A percentile compares a stretch with the other conserved stretches of the same genome.
phyloP scores from a whole-genome alignment of 2,113 vertebrate genomes.

The Athene noctua region DNA sequence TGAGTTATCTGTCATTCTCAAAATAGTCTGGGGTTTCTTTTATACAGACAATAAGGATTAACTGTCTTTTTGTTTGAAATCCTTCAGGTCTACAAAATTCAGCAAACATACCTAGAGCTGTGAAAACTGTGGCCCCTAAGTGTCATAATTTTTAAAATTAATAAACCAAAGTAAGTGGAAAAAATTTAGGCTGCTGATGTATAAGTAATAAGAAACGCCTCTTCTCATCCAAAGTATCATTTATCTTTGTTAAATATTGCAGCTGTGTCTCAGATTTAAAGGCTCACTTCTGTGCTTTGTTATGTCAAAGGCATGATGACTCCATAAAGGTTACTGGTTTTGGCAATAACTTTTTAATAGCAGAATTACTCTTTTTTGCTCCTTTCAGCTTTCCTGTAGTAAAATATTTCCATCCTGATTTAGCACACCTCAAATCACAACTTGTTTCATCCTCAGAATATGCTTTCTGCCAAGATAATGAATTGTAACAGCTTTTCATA shows the following conservation, averaged over 20 bases:
- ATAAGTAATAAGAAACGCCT: background rate
- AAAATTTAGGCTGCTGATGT: slow-evolving; percentile 4
- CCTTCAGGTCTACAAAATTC: background rate
- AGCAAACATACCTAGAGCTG: background rate
- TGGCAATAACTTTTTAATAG: slow-evolving; percentile 42
- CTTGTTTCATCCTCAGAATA: background rate
- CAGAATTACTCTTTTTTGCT: slow-evolving; percentile 1
- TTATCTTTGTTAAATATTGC: slow-evolving; percentile 51
- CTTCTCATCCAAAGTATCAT: slow-evolving; percentile 1
- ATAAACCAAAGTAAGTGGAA: slow-evolving; percentile 36
- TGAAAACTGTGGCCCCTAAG: background rate
- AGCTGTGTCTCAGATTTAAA: background rate
- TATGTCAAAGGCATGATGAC: slow-evolving; percentile 25
- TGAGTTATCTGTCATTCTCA: background rate
- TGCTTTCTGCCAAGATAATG: slow-evolving; percentile 24
- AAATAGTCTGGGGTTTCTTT: background rate
- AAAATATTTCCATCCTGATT: background rate
- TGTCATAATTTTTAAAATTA: slow-evolving; percentile 40
- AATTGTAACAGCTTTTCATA: background rate
- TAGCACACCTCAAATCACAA: background rate
- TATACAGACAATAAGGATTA: background rate
- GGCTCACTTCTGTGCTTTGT: background rate
- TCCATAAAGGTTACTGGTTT: slow-evolving; percentile 40
- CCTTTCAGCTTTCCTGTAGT: background rate
- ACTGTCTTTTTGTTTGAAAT: background rate